phyloP scores from a whole-genome alignment of 2,888 invertebrate genomes.

The Brachylomia viminalis region DNA sequence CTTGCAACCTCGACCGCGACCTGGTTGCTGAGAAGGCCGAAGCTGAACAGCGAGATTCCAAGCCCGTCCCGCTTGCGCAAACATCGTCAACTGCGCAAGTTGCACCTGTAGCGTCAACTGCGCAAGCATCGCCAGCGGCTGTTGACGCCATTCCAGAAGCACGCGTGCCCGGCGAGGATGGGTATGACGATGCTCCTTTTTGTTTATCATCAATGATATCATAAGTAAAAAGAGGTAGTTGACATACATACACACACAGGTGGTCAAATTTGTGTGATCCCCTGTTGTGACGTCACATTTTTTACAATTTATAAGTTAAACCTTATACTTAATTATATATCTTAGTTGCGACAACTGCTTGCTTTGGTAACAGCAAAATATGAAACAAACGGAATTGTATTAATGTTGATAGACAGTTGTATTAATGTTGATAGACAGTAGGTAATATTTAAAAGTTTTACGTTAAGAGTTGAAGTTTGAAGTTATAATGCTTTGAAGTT shows the following conservation, averaged over 20 bases:
- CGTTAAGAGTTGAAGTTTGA: not conserved
- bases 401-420: not conserved
- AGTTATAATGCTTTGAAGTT: not conserved
- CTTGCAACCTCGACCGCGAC: constrained; percentile 78
- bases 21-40: constrained; percentile 72
- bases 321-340: not conserved
- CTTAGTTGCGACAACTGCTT: not conserved
- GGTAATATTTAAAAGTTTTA: not conserved
- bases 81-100: not conserved
- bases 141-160: constrained; percentile 6
- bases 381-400: not conserved
- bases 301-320: not conserved
- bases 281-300: not conserved
- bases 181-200: constrained; percentile 9
- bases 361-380: not conserved
- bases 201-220: not conserved
- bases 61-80: constrained; percentile 24
- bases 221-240: not conserved
- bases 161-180: constrained; percentile 23
- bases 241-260: not conserved
- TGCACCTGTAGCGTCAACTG: constrained; percentile 18
- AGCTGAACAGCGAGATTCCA: constrained; percentile 40
- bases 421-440: not conserved
- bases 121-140: not conserved
- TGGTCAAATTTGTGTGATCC: not conserved